Evolutionary conservation across 2,113 vertebrate species (phyloP).

Genomic region (Ammospiza caudacuta): DNA sequence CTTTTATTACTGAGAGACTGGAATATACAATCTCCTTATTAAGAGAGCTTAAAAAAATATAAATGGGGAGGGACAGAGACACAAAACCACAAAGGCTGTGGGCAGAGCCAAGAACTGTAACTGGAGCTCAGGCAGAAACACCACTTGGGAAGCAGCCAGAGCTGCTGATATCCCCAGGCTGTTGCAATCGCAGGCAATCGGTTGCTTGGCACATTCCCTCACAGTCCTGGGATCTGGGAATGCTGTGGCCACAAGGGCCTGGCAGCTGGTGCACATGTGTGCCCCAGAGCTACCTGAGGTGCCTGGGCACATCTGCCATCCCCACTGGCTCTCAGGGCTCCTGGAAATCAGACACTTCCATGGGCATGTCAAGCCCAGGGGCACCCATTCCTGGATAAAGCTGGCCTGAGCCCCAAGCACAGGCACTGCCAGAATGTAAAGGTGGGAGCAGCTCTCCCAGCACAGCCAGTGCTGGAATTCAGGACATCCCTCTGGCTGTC

Average conservation of each 20-base stretch:
- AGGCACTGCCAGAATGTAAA: neutral
- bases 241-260: neutral
- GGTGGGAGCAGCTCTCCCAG: accelerated
- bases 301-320: neutral
- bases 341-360: neutral
- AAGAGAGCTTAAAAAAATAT: neutral
- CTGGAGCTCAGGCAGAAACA: neutral
- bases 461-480: accelerated
- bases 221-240: neutral
- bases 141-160: neutral
- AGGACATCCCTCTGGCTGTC: too few species aligned
- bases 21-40: neutral
- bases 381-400: neutral
- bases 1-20: neutral
- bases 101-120: slow-evolving; percentile 12
- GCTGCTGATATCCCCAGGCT: neutral
- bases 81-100: neutral
- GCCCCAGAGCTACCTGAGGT: neutral
- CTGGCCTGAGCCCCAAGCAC: neutral
- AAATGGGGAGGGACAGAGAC: neutral
- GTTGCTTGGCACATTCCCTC: neutral
- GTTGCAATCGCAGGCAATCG: neutral
- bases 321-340: neutral
- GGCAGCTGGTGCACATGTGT: neutral
- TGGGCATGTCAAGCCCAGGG: accelerated